These are phyloP conservation scores for Mactromeris polynyma DNA, from an alignment of 2,888 invertebrate species.

Conservation along the genomic window DNA sequence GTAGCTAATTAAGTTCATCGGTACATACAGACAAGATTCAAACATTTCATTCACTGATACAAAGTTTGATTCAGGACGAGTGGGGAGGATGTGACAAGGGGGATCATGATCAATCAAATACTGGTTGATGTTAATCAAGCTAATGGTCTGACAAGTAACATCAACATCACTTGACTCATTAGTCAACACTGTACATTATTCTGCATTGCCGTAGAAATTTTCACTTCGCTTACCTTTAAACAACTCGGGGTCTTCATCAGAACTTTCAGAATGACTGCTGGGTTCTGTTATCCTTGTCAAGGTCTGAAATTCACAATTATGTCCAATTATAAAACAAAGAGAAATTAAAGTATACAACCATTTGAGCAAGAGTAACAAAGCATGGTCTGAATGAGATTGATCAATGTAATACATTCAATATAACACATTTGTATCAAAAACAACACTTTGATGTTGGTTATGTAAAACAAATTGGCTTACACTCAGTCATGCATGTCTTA, in stretches of 20 bases:
- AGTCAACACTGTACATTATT: too few species aligned
- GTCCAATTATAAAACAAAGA: too few species aligned
- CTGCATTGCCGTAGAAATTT: not conserved
- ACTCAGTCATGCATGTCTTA: not conserved
- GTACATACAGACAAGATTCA: too few species aligned
- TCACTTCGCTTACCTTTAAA: not conserved
- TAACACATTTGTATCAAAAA: not conserved
- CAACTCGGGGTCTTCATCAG: constrained; percentile 29
- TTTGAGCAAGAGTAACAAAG: not conserved
- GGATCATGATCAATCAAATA: too few species aligned
- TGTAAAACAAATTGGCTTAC: not conserved
- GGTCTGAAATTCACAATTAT: constrained; percentile 25
- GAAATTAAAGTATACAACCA: not conserved
- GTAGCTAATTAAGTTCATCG: too few species aligned
- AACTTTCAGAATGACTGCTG: constrained; percentile 22
- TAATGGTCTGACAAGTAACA: too few species aligned
- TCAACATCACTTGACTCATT: too few species aligned
- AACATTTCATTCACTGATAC: too few species aligned
- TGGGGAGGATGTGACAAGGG: too few species aligned
- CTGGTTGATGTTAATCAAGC: too few species aligned
- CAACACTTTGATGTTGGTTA: not conserved
- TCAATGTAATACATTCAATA: not conserved
- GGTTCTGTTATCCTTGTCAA: constrained; percentile 37
- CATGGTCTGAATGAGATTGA: not conserved
- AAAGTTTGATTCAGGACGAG: too few species aligned